Evolutionary conservation across 2,113 vertebrate species (phyloP).

Genomic region (Myotis yumanensis): DNA sequence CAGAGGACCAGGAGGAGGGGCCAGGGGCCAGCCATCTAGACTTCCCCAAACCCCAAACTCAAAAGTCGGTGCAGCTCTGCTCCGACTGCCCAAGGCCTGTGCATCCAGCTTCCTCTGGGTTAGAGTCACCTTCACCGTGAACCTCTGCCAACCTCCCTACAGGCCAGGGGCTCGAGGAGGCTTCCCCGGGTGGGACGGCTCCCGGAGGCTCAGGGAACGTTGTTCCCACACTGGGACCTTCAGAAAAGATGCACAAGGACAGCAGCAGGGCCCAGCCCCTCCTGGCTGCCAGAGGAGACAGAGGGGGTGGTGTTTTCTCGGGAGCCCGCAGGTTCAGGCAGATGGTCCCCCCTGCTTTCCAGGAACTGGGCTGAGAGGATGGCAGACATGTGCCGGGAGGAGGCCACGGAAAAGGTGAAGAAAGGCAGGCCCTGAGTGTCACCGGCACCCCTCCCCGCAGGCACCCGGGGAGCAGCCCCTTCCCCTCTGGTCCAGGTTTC

Average conservation of each 20-base stretch:
- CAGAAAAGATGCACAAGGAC: not conserved
- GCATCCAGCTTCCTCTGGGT: not conserved
- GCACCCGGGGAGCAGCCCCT: not conserved
- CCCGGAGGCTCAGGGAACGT: not conserved
- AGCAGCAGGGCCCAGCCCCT: not conserved
- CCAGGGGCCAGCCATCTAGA: not conserved
- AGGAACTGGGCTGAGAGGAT: not conserved
- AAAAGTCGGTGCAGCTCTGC: too few relatives aligned
- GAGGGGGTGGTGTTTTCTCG: not conserved
- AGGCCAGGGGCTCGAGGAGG: not conserved
- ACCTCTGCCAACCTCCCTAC: not conserved
- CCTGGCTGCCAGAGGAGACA: not conserved
- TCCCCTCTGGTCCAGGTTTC: not conserved
- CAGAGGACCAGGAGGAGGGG: not conserved
- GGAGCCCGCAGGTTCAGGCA: not conserved
- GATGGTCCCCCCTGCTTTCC: not conserved
- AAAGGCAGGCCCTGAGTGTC: not conserved
- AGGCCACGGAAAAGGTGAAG: not conserved
- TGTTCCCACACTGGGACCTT: not conserved
- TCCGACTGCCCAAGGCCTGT: rapidly evolving
- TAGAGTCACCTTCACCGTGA: too few relatives aligned
- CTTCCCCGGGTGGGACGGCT: not conserved
- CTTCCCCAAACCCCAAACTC: not conserved
- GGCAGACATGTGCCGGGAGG: not conserved
- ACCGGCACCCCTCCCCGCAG: not conserved